phyloP scores from a whole-genome alignment of 2,113 vertebrate species.

The Balaeniceps rex region DNA sequence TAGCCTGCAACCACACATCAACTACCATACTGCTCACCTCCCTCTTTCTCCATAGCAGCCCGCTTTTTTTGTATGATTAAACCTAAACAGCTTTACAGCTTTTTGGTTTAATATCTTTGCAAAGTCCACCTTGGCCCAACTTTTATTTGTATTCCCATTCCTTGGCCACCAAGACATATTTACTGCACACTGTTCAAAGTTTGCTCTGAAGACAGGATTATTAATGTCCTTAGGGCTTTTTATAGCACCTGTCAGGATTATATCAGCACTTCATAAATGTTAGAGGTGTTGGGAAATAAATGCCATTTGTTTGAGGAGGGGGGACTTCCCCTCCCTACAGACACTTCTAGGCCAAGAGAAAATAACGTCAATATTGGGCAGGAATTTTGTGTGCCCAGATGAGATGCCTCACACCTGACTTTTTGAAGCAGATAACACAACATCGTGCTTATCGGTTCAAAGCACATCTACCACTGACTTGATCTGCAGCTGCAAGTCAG shows the following conservation, averaged over 20 bases:
- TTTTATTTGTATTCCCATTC: neutral
- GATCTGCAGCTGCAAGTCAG: neutral
- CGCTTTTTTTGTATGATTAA: neutral
- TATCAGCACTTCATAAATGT: neutral
- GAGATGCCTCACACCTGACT: neutral
- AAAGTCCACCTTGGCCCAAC: neutral
- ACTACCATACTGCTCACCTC: neutral
- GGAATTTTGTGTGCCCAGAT: neutral
- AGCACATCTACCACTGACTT: neutral
- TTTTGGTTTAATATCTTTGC: neutral
- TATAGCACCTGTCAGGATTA: neutral
- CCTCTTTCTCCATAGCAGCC: neutral
- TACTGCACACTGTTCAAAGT: neutral
- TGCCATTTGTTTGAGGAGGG: neutral
- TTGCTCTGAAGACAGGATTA: neutral
- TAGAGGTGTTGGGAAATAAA: neutral
- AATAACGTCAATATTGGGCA: neutral
- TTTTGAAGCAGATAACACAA: neutral
- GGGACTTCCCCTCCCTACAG: neutral
- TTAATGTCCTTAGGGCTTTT: neutral
- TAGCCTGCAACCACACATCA: neutral
- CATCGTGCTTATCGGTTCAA: fast-evolving
- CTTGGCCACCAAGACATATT: neutral
- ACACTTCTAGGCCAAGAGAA: neutral
- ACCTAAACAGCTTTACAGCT: neutral